Conservation (phyloP, 2,888 invertebrate genomes). For the Neria commutata region DNA sequence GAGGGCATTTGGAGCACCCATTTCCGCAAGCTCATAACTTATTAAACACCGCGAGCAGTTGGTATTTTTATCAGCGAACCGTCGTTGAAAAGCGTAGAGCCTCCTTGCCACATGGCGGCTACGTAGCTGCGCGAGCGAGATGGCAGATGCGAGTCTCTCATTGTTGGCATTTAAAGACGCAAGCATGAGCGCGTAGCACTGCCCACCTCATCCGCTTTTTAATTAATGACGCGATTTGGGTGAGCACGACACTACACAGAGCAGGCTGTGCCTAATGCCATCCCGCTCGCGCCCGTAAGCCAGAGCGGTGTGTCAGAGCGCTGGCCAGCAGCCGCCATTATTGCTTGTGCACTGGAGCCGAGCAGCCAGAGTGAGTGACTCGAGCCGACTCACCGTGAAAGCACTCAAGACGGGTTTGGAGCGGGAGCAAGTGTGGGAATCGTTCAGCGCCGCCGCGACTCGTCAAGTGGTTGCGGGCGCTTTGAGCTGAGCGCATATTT, state of each 20-base stretch:
- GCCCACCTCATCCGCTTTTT: conserved; percentile 42
- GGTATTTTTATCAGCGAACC: neutral
- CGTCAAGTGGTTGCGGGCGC: conserved; percentile 43
- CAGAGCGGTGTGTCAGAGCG: conserved; percentile 10
- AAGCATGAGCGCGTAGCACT: conserved; percentile 56
- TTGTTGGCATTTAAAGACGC: conserved; percentile 47
- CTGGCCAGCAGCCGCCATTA: conserved; percentile 47
- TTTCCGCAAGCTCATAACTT: neutral
- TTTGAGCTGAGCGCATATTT: conserved; percentile 53
- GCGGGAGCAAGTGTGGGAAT: neutral
- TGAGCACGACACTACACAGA: conserved; percentile 28
- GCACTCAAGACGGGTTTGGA: conserved; percentile 40
- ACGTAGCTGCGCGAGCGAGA: conserved; percentile 17
- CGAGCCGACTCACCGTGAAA: conserved; percentile 27
- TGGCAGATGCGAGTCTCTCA: conserved; percentile 24
- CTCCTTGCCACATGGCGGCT: no score
- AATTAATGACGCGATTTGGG: conserved; percentile 42
- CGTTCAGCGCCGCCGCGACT: conserved; percentile 27
- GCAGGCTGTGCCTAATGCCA: conserved; percentile 7
- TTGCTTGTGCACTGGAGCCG: conserved; percentile 43
- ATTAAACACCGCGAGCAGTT: neutral
- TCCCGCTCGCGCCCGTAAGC: conserved; percentile 33
- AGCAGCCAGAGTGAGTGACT: conserved; percentile 47
- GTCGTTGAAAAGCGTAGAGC: conserved; percentile 22
- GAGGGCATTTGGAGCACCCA: neutral